These are phyloP conservation scores for Ametastegia equiseti DNA, from an alignment of 2,888 invertebrate genomes.

Conservation along the genomic window DNA sequence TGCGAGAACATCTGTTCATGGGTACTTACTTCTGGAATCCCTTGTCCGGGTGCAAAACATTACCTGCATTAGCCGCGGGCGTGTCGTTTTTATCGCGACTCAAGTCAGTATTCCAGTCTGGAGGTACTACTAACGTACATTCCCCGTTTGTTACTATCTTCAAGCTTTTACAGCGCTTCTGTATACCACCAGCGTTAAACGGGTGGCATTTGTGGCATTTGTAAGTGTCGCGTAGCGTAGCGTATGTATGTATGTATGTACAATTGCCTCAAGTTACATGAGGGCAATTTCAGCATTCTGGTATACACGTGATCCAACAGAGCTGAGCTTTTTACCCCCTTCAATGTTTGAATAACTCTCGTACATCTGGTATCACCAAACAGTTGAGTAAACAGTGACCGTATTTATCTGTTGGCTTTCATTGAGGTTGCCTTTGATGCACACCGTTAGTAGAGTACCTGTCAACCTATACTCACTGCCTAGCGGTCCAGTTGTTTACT, in stretches of 20 bases:
- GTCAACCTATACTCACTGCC: neutral
- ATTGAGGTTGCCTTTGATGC: constrained; percentile 27
- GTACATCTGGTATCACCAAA: neutral
- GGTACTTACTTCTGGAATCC: neutral
- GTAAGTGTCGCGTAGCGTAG: too few species aligned
- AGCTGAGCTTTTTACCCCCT: neutral
- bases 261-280: neutral
- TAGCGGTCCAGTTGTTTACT: constrained; percentile 6
- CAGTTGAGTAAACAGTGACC: constrained; percentile 1
- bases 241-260: too few species aligned
- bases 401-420: constrained; percentile 6
- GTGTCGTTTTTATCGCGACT: constrained; percentile 26
- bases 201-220: neutral
- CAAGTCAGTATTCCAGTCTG: neutral
- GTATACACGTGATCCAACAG: neutral
- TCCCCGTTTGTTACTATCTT: constrained; percentile 1
- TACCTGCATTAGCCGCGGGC: constrained; percentile 9
- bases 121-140: neutral
- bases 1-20: constrained; percentile 29
- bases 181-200: constrained; percentile 10
- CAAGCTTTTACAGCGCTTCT: constrained; percentile 10
- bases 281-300: neutral
- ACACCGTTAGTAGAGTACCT: neutral
- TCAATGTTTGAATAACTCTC: constrained; percentile 15
- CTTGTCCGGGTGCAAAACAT: constrained; percentile 2